These are phyloP conservation scores for Cordilura impudica DNA, from an alignment of 2,888 invertebrate species.

Conservation along the genomic window DNA sequence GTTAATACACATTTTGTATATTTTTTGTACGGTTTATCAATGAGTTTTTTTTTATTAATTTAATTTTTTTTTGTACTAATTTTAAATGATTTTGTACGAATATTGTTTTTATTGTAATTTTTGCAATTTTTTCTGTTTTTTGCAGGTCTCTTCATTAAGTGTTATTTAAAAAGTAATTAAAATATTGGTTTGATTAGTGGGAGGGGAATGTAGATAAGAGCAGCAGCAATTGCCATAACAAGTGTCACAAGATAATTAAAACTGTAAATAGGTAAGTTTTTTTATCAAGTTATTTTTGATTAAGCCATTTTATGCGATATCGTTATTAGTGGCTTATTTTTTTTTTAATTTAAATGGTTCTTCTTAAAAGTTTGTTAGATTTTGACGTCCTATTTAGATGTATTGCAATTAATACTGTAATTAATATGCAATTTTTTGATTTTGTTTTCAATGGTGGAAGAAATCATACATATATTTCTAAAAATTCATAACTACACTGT, in stretches of 20 bases:
- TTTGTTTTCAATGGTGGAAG: no score
- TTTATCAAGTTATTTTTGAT: not conserved
- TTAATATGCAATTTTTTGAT: no score
- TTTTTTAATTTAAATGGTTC: no score
- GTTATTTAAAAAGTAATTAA: slow-evolving; percentile 5
- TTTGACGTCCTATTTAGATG: no score
- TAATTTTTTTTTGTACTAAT: not conserved
- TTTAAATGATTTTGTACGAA: not conserved
- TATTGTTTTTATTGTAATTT: slow-evolving; percentile 12
- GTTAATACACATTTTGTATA: not conserved
- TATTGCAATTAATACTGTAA: no score
- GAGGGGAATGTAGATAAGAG: not conserved
- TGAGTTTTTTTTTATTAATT: not conserved
- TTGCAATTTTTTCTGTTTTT: slow-evolving; percentile 6
- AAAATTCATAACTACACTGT: no score
- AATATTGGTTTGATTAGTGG: slow-evolving; percentile 4
- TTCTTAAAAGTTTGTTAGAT: no score
- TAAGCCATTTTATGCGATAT: no score
- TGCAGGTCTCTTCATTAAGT: not conserved
- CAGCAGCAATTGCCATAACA: not conserved
- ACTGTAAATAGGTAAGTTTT: not conserved
- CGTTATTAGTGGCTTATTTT: no score
- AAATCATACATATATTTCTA: no score
- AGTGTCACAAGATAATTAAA: slow-evolving; percentile 19
- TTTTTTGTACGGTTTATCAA: not conserved